A percentile compares a stretch with the other conserved stretches of the same genome.
Evolutionary conservation across 2,888 invertebrate genomes (phyloP).

Genomic region (Mactromeris polynyma): DNA sequence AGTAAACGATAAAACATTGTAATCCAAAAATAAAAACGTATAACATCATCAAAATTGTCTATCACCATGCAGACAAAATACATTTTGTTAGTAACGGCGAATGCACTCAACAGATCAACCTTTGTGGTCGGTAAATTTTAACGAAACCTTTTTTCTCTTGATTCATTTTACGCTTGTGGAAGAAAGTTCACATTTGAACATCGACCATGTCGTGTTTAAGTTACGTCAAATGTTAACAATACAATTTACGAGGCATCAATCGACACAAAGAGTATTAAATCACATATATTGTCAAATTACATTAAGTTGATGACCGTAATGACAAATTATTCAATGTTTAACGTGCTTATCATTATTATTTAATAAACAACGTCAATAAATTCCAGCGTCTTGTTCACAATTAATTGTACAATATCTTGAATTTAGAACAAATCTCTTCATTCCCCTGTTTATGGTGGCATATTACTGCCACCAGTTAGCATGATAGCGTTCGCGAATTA

Average conservation of each 20-base stretch:
- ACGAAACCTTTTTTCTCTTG: no score
- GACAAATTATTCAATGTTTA: background rate
- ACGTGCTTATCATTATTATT: background rate
- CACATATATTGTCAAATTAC: background rate
- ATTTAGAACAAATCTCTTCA: no score
- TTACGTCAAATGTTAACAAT: background rate
- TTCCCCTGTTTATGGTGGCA: no score
- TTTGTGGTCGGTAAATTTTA: background rate
- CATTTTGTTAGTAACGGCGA: background rate
- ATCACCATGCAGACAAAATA: background rate
- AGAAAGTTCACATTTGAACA: background rate
- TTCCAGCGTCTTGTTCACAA: no score
- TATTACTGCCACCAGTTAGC: no score
- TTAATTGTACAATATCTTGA: no score
- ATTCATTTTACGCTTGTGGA: background rate
- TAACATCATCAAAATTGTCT: background rate
- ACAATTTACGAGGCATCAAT: background rate
- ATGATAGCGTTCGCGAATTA: no score
- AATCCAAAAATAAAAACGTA: background rate
- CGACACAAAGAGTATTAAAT: background rate
- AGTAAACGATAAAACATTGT: background rate
- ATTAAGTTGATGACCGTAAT: background rate
- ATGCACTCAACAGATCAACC: background rate
- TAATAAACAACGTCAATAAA: background rate
- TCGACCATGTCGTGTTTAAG: background rate